Evolutionary conservation across 1,140 invertebrate species (phyloP), one percentile per base, ranked within the genome.

Genomic region (Halotydeus destructor): DNA sequence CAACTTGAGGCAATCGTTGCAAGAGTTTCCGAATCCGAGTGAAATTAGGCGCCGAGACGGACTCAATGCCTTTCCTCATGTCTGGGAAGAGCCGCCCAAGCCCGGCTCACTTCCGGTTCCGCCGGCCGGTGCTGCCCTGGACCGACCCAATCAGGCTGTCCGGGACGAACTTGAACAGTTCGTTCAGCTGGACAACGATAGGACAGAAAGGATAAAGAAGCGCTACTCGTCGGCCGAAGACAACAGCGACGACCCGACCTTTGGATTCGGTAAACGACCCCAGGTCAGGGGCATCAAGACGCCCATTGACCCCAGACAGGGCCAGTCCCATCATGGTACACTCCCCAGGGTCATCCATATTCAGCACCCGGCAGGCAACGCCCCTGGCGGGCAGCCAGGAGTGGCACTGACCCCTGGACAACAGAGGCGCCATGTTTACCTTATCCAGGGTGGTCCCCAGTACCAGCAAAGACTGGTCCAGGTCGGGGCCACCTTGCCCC

Each of bases 251-350:
- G 50, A 57, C 46, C 81, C 84, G 47, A 79, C 84, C 52, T 84
- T 85, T 47, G 82, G 80, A 4, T 85, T 88, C 56, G 77, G 79
- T 51, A 65, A 77, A n/a, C 63, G 82, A 6, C 81, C 82, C 0
- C 79, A 79, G 0, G 81, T 86, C 1, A 65, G 78, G 0, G 75
- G 74, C 0, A 76, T 76, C 27, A 37, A 38, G 50, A 22, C 5
- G 14, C 28, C 18, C n/a, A 39, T 26, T 12, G 22, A 24, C 31
- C 27, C 21, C n/a, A 35, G 19, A 35, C 39, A 41, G 24, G 14
- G 31, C 16, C 39, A 41, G 23, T 22, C 27, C 8, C 27, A 30
- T 9, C 14, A 9, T 9, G 14, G 27, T 30, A 9, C 14, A 14
- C 27, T 30, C 8, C 8, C 14, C 8, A 32, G 18, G 25, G 14